Evolutionary conservation across 1,140 invertebrate species (phyloP).

Genomic region (Caenorhabditis remanei): DNA sequence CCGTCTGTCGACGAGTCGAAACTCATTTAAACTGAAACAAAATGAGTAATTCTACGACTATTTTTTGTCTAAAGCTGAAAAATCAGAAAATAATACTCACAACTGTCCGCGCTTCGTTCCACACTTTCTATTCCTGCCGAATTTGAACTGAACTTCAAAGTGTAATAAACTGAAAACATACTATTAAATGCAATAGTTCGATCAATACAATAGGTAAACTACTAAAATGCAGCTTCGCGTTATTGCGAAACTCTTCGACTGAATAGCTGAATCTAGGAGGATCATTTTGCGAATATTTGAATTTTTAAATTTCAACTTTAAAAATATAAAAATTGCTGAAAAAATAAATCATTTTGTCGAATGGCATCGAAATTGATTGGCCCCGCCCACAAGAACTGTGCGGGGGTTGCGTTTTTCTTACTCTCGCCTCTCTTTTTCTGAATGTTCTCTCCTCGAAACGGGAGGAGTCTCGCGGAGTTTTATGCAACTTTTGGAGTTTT

Average conservation of each 20-base stretch:
- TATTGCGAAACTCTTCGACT: no score
- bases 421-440: not conserved
- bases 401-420: conserved; percentile 26
- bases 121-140: no score
- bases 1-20: conserved; percentile 50
- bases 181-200: not conserved
- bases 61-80: no score
- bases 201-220: conserved; percentile 12
- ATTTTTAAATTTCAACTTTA: conserved; percentile 1
- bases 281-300: not conserved
- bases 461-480: not conserved
- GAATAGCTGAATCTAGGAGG: no score
- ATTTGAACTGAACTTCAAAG: not conserved
- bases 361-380: conserved; percentile 53
- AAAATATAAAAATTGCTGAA: not conserved
- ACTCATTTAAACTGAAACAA: conserved; percentile 38
- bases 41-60: not conserved
- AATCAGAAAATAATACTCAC: not conserved
- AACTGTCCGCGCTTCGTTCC: not conserved
- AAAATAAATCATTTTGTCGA: not conserved
- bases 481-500: not conserved
- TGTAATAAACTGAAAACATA: conserved; percentile 22
- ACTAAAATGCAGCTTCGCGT: not conserved
- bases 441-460: not conserved
- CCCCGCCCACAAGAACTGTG: conserved; percentile 16